Evolutionary conservation across 2,797 vertebrate genomes (phyloP).

Genomic region (Sphenodon punctatus): DNA sequence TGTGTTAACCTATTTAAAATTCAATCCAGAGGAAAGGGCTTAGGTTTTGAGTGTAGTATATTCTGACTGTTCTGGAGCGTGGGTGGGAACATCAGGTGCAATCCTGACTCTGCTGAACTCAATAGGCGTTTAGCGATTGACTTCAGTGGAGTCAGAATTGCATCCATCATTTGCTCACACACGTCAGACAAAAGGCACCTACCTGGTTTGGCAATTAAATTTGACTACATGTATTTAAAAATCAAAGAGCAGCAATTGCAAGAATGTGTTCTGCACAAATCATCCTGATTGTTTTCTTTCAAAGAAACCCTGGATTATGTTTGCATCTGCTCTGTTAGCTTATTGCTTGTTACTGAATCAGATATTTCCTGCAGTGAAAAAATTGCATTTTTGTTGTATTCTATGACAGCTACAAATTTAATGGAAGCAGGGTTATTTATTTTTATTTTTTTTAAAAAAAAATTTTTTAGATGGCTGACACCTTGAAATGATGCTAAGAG

Average conservation of each 20-base stretch:
- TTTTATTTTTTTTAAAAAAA: constrained; percentile 41
- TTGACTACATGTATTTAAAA: constrained; percentile 18
- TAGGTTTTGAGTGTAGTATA: not conserved
- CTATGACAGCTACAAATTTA: constrained; percentile 59
- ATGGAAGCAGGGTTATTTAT: constrained; percentile 47
- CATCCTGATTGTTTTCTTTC: constrained; percentile 44
- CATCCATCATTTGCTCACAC: not conserved
- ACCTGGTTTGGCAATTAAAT: no score
- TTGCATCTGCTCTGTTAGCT: constrained; percentile 51
- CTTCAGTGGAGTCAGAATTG: no score
- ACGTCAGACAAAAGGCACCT: not conserved
- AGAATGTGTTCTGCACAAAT: no score
- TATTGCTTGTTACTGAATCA: constrained; percentile 60
- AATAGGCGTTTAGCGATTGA: not conserved
- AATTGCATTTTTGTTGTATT: constrained; percentile 55
- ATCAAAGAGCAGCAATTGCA: constrained; percentile 9
- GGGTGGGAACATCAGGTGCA: no score
- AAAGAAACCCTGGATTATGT: constrained; percentile 16
- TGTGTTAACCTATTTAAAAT: not conserved
- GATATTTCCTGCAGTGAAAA: constrained; percentile 64
- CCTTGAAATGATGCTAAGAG: constrained; percentile 47
- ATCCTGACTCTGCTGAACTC: no score
- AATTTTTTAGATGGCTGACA: constrained; percentile 57
- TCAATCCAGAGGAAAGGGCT: not conserved
- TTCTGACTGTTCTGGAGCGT: not conserved